A percentile compares a stretch with the other conserved stretches of the same genome.
Evolutionary conservation across 92 coral and sea anemone species (phyloP).

Genomic region (Palythoa heliodiscus): DNA sequence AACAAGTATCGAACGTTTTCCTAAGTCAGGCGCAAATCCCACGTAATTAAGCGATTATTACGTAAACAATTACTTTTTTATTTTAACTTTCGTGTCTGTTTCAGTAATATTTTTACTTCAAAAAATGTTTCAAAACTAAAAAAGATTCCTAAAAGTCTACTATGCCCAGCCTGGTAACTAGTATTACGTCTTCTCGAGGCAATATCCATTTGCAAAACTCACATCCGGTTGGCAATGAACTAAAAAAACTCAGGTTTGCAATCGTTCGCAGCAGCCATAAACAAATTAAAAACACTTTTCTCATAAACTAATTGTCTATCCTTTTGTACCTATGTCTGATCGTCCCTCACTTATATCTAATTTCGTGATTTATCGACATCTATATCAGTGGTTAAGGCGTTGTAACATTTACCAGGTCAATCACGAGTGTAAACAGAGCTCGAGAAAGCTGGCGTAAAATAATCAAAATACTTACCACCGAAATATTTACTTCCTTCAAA

Average conservation of each 20-base stretch:
- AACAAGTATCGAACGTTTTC: not conserved
- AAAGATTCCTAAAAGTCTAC: not conserved
- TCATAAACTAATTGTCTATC: not conserved
- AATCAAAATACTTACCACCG: not conserved
- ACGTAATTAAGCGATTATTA: conserved; percentile 1
- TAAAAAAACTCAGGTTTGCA: not conserved
- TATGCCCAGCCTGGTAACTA: not conserved
- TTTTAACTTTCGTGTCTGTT: not conserved
- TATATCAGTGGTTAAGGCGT: not conserved
- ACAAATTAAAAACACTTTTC: not conserved
- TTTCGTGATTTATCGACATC: not conserved
- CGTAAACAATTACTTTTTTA: not conserved
- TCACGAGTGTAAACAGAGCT: not conserved
- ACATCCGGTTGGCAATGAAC: conserved; percentile 7
- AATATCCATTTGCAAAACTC: not conserved
- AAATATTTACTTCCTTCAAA: conserved; percentile 10
- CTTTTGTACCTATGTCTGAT: not conserved
- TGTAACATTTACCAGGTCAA: not conserved
- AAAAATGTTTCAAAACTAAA: not conserved
- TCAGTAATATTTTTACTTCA: not conserved
- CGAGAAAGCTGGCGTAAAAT: not conserved
- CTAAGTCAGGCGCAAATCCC: not conserved
- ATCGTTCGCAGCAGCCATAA: not conserved
- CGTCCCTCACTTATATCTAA: not conserved
- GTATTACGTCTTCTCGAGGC: not conserved